phyloP scores from a whole-genome alignment of 2,797 vertebrate species.

The Acomys russatus region DNA sequence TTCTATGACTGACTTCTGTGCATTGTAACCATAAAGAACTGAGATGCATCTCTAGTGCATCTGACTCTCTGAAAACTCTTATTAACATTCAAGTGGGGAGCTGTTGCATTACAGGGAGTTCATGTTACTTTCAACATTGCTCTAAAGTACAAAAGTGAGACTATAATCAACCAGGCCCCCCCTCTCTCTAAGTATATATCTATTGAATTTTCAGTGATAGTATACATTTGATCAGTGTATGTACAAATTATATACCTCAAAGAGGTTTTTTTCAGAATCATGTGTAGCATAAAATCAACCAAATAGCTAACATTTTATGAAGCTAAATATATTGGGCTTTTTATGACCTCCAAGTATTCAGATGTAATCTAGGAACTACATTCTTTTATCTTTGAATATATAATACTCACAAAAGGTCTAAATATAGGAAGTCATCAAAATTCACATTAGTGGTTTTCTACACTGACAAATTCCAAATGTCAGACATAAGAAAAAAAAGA shows the following conservation, averaged over 20 bases:
- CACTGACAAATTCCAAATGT: slow-evolving; percentile 5
- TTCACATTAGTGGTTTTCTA: background rate
- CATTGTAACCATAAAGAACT: background rate
- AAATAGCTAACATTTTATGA: background rate
- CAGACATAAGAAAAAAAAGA: background rate
- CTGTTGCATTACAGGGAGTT: background rate
- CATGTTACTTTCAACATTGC: background rate
- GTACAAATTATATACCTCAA: background rate
- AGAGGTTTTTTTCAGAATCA: background rate
- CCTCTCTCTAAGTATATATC: background rate
- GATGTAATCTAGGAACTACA: background rate
- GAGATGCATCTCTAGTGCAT: background rate
- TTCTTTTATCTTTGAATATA: slow-evolving; percentile 12
- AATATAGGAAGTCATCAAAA: slow-evolving; percentile 22
- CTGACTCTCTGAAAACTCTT: background rate
- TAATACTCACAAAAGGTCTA: background rate
- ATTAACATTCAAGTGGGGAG: background rate
- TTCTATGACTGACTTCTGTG: background rate
- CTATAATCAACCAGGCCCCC: background rate
- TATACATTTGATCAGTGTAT: background rate
- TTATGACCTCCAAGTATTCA: background rate
- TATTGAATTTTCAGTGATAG: background rate
- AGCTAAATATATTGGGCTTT: background rate
- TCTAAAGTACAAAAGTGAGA: background rate
- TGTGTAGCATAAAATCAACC: background rate